phyloP scores from a whole-genome alignment of 2,797 vertebrate species.

The Ceyx erithaca region DNA sequence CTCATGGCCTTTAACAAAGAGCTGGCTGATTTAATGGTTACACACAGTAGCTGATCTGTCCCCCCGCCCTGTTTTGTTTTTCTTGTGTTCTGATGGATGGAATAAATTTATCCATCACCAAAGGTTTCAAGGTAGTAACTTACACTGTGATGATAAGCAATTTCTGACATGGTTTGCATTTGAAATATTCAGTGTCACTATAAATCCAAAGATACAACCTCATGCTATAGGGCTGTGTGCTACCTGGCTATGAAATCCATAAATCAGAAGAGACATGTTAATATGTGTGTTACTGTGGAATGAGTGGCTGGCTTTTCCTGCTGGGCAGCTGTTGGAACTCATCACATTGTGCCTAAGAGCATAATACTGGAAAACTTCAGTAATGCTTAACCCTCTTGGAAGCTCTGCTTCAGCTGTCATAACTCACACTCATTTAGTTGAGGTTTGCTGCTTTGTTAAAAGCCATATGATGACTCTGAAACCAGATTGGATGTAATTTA shows the following conservation, averaged over 20 bases:
- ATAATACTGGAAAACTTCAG: not conserved
- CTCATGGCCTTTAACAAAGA: not conserved
- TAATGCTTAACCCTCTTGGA: not conserved
- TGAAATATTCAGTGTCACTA: not conserved
- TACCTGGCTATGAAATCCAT: not conserved
- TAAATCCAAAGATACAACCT: not conserved
- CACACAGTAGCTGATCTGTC: too few relatives aligned
- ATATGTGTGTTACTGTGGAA: not conserved
- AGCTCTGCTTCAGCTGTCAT: conserved; percentile 2
- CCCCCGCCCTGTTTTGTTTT: too few relatives aligned
- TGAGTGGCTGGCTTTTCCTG: not conserved
- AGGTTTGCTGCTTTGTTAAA: conserved; percentile 1
- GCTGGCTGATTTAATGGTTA: not conserved
- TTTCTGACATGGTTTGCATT: not conserved
- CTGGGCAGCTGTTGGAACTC: conserved; percentile 11
- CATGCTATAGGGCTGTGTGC: not conserved
- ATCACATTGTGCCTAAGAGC: conserved; percentile 36
- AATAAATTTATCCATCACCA: not conserved
- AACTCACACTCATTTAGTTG: not conserved
- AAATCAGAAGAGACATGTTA: not conserved
- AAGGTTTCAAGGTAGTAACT: not conserved
- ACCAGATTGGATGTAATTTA: conserved; percentile 2
- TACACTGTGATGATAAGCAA: not conserved
- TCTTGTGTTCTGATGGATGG: not conserved
- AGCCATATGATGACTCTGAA: not conserved